phyloP scores from a whole-genome alignment of 2,888 invertebrate species.

The Eueremaeus valkanovi region DNA sequence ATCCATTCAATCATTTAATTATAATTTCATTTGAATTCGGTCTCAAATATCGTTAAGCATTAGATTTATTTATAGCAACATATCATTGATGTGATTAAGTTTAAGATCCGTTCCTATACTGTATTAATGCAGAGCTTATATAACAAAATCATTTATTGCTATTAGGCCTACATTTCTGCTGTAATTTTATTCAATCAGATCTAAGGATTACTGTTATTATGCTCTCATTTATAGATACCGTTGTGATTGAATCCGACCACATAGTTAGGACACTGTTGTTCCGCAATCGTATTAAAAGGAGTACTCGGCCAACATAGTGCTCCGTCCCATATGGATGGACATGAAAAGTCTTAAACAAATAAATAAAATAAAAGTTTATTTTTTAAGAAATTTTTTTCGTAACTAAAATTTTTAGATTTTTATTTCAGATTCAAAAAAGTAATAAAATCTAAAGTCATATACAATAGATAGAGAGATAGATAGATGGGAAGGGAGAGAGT shows the following conservation, averaged over 20 bases:
- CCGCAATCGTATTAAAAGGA: constrained; percentile 39
- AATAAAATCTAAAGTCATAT: too few relatives aligned
- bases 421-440: neutral
- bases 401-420: neutral
- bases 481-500: too few relatives aligned
- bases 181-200: neutral
- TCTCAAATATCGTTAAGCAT: too few relatives aligned
- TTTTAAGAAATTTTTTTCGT: neutral
- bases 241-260: constrained; percentile 44
- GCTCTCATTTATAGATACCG: constrained; percentile 27
- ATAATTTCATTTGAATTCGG: too few relatives aligned
- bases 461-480: too few relatives aligned
- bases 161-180: too few relatives aligned
- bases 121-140: too few relatives aligned
- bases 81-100: too few relatives aligned
- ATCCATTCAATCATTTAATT: too few relatives aligned
- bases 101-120: too few relatives aligned
- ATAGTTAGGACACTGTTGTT: constrained; percentile 44
- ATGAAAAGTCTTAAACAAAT: neutral
- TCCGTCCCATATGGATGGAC: constrained; percentile 46
- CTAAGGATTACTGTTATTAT: neutral
- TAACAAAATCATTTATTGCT: too few relatives aligned
- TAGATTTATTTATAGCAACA: too few relatives aligned
- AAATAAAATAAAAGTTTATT: neutral
- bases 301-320: constrained; percentile 45